phyloP scores from a whole-genome alignment of 1,140 invertebrate genomes.

The Mycetomoellerius zeteki region DNA sequence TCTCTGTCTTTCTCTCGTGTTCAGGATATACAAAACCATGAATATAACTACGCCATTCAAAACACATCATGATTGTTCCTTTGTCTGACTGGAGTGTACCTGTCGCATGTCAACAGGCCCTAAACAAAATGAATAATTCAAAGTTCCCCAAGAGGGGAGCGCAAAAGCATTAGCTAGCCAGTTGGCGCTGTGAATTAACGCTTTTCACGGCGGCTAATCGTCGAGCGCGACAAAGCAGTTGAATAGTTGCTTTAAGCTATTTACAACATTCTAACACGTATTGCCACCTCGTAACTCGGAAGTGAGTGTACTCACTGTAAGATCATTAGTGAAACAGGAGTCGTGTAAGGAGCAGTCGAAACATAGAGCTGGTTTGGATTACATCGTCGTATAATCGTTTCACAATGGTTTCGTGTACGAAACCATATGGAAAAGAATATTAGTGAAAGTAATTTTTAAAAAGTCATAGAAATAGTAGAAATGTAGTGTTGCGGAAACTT shows the following conservation, averaged over 20 bases:
- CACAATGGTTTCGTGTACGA: not conserved
- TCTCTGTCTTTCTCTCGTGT: not conserved
- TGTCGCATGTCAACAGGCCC: slow-evolving; percentile 52
- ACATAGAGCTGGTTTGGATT: not conserved
- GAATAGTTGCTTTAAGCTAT: slow-evolving; percentile 25
- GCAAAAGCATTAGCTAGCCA: slow-evolving; percentile 37
- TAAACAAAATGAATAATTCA: slow-evolving; percentile 66
- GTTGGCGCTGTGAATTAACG: slow-evolving; percentile 43
- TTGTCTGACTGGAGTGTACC: slow-evolving; percentile 43
- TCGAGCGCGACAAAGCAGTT: slow-evolving; percentile 40
- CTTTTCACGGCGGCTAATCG: slow-evolving; percentile 50
- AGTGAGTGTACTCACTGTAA: not conserved
- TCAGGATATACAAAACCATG: slow-evolving; percentile 13
- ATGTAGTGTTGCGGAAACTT: not conserved
- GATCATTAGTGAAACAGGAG: slow-evolving; percentile 23
- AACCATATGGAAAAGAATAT: not conserved
- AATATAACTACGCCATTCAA: slow-evolving; percentile 53
- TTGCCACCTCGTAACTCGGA: not conserved
- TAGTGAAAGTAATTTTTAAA: not conserved
- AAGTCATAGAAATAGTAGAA: not conserved
- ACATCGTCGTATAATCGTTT: not conserved
- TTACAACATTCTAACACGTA: slow-evolving; percentile 14
- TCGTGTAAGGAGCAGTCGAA: not conserved
- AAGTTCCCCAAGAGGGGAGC: not conserved
- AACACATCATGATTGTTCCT: slow-evolving; percentile 54